Evolutionary conservation across 2,888 invertebrate genomes (phyloP).

Genomic region (Heliconius ismenius): DNA sequence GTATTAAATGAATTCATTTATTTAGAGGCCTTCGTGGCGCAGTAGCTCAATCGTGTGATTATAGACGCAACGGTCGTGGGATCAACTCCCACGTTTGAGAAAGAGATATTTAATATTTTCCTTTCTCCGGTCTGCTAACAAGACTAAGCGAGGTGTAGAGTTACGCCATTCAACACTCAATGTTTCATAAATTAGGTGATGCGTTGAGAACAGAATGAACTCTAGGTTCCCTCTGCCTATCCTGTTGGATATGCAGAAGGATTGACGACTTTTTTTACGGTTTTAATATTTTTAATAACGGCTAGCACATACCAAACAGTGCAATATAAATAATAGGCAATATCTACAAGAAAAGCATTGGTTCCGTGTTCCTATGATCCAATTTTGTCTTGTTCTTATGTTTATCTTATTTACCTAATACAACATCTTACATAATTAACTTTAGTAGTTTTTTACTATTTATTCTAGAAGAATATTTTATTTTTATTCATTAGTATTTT

Average conservation of each 20-base stretch:
- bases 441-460: constrained; percentile 18
- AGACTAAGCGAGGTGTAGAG: too few species aligned
- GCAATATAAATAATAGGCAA: constrained; percentile 1
- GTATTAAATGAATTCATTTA: not conserved
- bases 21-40: not conserved
- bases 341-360: not conserved
- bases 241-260: too few species aligned
- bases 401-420: not conserved
- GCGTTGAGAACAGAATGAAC: too few species aligned
- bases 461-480: constrained; percentile 16
- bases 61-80: not conserved
- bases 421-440: not conserved
- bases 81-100: not conserved
- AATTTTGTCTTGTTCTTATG: not conserved
- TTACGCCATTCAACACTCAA: too few species aligned
- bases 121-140: too few species aligned
- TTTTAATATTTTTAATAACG: not conserved
- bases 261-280: not conserved
- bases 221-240: too few species aligned
- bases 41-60: not conserved
- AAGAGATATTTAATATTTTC: too few species aligned
- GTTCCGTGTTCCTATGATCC: not conserved
- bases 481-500: not conserved
- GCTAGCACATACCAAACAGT: not conserved
- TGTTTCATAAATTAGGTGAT: too few species aligned